Evolutionary conservation across 1,140 invertebrate genomes (phyloP).

Genomic region (Helicoverpa zea): DNA sequence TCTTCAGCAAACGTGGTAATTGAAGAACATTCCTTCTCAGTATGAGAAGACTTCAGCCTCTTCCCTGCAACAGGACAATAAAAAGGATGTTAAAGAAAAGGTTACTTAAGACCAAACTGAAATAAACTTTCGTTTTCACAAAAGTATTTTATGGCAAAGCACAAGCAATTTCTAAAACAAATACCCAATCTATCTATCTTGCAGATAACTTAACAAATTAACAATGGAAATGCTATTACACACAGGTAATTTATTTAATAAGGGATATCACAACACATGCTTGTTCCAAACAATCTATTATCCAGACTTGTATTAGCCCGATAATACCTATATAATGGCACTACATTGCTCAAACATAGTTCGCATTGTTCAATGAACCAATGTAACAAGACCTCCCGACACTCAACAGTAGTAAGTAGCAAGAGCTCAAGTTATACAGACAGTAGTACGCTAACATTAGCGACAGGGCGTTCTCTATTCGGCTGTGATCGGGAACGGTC

Average conservation of each 20-base stretch:
- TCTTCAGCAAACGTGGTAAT: too few relatives aligned
- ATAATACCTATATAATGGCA: constrained; percentile 60
- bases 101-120: too few relatives aligned
- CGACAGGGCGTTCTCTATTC: constrained; percentile 77
- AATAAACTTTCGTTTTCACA: too few relatives aligned
- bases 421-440: constrained; percentile 62
- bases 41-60: too few relatives aligned
- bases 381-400: constrained; percentile 12
- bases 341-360: constrained; percentile 64
- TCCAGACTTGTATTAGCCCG: constrained; percentile 47
- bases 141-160: too few relatives aligned
- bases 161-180: not conserved
- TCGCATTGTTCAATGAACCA: constrained; percentile 59
- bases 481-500: constrained; percentile 67
- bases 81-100: too few relatives aligned
- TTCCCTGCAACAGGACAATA: too few relatives aligned
- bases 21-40: too few relatives aligned
- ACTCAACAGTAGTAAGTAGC: constrained; percentile 16
- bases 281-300: constrained; percentile 62
- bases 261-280: constrained; percentile 62
- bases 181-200: not conserved
- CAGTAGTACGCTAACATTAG: constrained; percentile 61
- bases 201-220: constrained; percentile 16
- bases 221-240: constrained; percentile 30
- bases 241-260: constrained; percentile 46